Evolutionary conservation across 2,797 vertebrate species (phyloP).

Genomic region (Coracias cyanogaster): DNA sequence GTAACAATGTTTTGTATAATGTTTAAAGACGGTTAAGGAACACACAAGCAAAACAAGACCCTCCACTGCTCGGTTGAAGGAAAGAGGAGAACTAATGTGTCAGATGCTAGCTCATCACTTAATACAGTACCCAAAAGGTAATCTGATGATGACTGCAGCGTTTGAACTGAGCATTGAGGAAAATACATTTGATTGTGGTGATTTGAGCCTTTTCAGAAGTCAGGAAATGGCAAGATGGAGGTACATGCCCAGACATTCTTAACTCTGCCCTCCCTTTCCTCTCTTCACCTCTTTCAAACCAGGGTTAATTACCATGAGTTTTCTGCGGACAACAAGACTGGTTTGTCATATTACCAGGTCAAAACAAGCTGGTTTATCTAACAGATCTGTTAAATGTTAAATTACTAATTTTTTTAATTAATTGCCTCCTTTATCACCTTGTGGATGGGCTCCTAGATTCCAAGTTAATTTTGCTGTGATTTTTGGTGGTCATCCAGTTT

Average conservation of each 20-base stretch:
- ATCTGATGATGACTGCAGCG: neutral
- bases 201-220: neutral
- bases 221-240: neutral
- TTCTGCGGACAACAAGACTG: neutral
- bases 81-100: neutral
- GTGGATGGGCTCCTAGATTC: neutral
- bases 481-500: neutral
- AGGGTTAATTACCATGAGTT: neutral
- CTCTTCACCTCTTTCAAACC: neutral
- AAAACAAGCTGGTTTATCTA: neutral
- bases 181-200: neutral
- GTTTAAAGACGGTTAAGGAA: neutral
- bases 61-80: neutral
- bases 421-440: neutral
- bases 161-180: neutral
- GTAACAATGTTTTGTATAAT: neutral
- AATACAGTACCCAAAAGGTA: neutral
- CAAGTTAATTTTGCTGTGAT: neutral
- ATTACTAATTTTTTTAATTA: neutral
- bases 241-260: fast-evolving
- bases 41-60: neutral
- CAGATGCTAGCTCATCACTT: neutral
- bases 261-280: neutral
- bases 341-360: neutral
- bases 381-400: neutral